These are phyloP conservation scores for Phyllostomus hastatus DNA, from an alignment of 2,113 vertebrate species.

Conservation along the genomic window DNA sequence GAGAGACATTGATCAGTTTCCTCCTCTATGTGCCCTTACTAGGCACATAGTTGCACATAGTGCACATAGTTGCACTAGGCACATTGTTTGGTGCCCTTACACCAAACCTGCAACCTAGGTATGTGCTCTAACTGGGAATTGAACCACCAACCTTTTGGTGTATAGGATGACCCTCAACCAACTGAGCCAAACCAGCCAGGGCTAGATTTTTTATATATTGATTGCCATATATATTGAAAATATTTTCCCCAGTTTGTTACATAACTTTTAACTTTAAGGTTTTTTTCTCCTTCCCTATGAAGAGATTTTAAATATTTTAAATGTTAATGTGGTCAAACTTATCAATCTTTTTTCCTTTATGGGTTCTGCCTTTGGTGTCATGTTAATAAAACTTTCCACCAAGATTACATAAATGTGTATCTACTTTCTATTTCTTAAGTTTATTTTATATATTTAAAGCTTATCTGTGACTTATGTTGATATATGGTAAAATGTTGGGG, in stretches of 20 bases:
- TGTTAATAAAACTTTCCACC: neutral
- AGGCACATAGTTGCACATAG: no score
- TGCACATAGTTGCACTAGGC: no score
- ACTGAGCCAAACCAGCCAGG: no score
- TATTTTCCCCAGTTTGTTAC: neutral
- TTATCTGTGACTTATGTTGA: neutral
- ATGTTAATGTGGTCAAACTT: neutral
- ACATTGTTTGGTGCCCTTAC: no score
- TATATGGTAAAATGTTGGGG: neutral
- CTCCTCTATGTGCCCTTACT: no score
- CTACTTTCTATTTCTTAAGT: neutral
- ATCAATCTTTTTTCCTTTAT: neutral
- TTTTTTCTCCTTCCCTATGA: neutral
- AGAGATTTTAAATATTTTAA: slow-evolving; percentile 13
- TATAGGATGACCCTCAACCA: no score
- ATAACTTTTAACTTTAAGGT: neutral
- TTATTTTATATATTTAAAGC: neutral
- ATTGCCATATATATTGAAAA: neutral
- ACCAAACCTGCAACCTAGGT: no score
- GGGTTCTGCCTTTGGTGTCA: neutral
- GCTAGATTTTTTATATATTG: neutral
- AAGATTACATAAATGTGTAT: neutral
- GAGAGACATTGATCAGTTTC: no score
- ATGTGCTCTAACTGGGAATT: no score
- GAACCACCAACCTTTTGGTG: no score